Conservation (phyloP, 2,113 vertebrate species). For the Naja naja region DNA sequence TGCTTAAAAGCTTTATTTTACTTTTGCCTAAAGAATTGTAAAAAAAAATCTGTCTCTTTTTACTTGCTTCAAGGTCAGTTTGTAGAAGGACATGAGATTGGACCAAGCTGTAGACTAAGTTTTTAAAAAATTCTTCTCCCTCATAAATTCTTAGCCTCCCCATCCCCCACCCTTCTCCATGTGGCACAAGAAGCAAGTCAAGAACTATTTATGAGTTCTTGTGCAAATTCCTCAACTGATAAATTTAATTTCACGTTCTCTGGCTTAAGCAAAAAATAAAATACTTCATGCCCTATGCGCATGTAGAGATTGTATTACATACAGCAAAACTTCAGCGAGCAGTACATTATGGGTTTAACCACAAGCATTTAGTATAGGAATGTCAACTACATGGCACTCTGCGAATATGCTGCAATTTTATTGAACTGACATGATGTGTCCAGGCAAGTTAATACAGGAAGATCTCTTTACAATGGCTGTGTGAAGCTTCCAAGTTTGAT, state of each 20-base stretch:
- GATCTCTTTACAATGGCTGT: background rate
- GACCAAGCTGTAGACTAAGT: background rate
- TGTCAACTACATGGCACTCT: constrained; percentile 66
- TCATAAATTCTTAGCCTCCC: constrained; percentile 3
- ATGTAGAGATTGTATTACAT: constrained; percentile 67
- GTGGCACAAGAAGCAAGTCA: constrained; percentile 43
- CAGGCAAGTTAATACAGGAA: constrained; percentile 21
- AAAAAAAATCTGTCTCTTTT: background rate
- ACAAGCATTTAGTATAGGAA: constrained; percentile 64
- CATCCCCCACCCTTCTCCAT: background rate
- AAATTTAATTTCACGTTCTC: constrained; percentile 67
- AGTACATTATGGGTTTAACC: constrained; percentile 60
- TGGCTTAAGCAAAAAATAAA: constrained; percentile 62
- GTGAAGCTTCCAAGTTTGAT: background rate
- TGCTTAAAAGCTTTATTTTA: background rate
- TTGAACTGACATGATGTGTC: constrained; percentile 52
- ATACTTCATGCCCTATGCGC: constrained; percentile 54
- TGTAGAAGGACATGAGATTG: background rate
- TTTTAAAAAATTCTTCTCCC: constrained; percentile 27
- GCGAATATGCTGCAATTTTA: constrained; percentile 53
- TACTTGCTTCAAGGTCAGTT: background rate
- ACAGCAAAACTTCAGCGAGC: constrained; percentile 63
- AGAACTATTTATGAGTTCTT: constrained; percentile 67
- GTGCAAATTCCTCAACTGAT: constrained; percentile 62
- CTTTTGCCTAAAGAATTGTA: background rate